phyloP scores from a whole-genome alignment of 2,888 invertebrate genomes.

The Eilema sororculum region DNA sequence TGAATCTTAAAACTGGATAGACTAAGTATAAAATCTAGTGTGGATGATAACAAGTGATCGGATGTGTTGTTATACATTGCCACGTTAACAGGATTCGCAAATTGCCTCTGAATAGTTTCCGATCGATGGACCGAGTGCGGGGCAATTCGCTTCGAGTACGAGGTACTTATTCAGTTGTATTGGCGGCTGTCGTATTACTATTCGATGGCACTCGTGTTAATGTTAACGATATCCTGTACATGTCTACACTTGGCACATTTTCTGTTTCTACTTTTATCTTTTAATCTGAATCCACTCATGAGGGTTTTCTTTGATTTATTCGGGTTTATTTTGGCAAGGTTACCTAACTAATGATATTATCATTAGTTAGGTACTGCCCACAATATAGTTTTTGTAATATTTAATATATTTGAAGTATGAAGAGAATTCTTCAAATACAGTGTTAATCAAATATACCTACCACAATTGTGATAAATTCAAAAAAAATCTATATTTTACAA shows the following conservation, averaged over 20 bases:
- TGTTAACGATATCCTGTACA: constrained; percentile 45
- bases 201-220: constrained; percentile 34
- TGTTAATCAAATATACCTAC: too few relatives aligned
- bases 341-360: too few relatives aligned
- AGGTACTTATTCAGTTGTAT: constrained; percentile 24
- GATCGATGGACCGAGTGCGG: constrained; percentile 29
- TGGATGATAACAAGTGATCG: not conserved
- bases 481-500: too few relatives aligned
- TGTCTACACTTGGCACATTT: constrained; percentile 38
- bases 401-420: too few relatives aligned
- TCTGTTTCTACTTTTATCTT: constrained; percentile 28
- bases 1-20: not conserved
- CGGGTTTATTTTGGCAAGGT: not conserved
- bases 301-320: not conserved
- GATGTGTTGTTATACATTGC: constrained; percentile 30
- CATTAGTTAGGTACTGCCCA: too few relatives aligned
- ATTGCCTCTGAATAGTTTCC: constrained; percentile 36
- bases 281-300: constrained; percentile 31
- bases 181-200: constrained; percentile 23
- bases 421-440: too few relatives aligned
- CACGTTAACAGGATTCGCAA: constrained; percentile 25
- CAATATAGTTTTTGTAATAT: too few relatives aligned
- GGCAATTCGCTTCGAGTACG: constrained; percentile 21
- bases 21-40: constrained; percentile 18
- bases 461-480: too few relatives aligned